Evolutionary conservation across 2,888 invertebrate species (phyloP).

Genomic region (Galeruca laticollis): DNA sequence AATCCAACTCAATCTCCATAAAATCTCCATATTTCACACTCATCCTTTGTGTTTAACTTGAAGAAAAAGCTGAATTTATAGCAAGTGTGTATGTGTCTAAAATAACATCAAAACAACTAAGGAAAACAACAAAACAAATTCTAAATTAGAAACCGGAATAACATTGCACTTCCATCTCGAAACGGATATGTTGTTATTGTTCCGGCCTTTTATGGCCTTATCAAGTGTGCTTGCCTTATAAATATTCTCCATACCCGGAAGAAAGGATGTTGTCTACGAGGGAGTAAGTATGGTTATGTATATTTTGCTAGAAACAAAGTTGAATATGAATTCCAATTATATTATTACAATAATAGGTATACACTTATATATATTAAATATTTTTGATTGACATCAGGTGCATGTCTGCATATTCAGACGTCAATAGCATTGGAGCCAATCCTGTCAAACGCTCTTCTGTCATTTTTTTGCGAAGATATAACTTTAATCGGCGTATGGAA

Average conservation of each 20-base stretch:
- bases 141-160: constrained; percentile 49
- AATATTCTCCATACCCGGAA: constrained; percentile 46
- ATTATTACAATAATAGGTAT: too few species aligned
- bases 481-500: too few species aligned
- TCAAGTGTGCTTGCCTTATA: constrained; percentile 58
- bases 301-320: neutral
- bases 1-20: constrained; percentile 25
- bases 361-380: too few species aligned
- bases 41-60: constrained; percentile 23
- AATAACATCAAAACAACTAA: constrained; percentile 32
- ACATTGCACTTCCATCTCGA: constrained; percentile 57
- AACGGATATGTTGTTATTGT: constrained; percentile 61
- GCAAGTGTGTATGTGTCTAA: constrained; percentile 33
- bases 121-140: constrained; percentile 40
- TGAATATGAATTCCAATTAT: too few species aligned
- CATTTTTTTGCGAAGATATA: too few species aligned
- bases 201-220: constrained; percentile 52
- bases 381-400: too few species aligned
- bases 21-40: constrained; percentile 33
- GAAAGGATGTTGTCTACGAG: constrained; percentile 23
- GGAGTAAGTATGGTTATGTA: neutral
- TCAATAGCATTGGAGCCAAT: too few species aligned
- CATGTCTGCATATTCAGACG: too few species aligned
- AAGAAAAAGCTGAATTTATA: constrained; percentile 37
- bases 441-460: too few species aligned